Conservation (phyloP, 2,888 invertebrate species). For the Neoitamus cyanurus region DNA sequence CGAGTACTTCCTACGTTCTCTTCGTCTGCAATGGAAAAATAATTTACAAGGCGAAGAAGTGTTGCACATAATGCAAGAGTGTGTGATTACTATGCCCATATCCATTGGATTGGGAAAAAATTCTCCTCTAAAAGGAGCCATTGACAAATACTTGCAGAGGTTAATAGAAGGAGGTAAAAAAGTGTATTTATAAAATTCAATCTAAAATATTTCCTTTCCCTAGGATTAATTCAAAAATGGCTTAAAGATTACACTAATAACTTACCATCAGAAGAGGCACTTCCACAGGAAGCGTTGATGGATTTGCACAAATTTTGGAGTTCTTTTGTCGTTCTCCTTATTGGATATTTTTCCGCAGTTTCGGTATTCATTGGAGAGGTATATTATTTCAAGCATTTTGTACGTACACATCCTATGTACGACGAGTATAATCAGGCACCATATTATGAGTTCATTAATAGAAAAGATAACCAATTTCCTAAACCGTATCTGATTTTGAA, state of each 20-base stretch:
- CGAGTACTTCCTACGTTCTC: conserved; percentile 74
- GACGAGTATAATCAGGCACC: conserved; percentile 71
- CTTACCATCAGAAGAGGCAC: conserved; percentile 70
- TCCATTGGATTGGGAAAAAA: conserved; percentile 85
- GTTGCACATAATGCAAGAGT: conserved; percentile 85
- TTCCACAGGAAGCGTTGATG: conserved; percentile 79
- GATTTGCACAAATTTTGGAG: conserved; percentile 82
- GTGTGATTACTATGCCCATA: conserved; percentile 83
- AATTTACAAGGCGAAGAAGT: conserved; percentile 58
- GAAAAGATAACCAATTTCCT: background rate
- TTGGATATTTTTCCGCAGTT: conserved; percentile 75
- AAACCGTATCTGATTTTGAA: background rate
- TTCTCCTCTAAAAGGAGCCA: conserved; percentile 77
- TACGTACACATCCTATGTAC: conserved; percentile 75
- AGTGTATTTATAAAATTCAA: background rate
- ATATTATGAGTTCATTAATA: conserved; percentile 53
- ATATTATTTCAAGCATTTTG: conserved; percentile 75
- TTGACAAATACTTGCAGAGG: conserved; percentile 75
- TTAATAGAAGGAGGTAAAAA: conserved; percentile 77
- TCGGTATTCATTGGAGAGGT: conserved; percentile 72
- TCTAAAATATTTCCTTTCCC: background rate
- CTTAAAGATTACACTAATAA: conserved; percentile 77
- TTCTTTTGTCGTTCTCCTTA: conserved; percentile 77
- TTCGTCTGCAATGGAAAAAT: conserved; percentile 72
- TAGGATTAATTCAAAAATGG: conserved; percentile 83